phyloP scores from a whole-genome alignment of 2,888 invertebrate genomes.

The Acleris sparsana region DNA sequence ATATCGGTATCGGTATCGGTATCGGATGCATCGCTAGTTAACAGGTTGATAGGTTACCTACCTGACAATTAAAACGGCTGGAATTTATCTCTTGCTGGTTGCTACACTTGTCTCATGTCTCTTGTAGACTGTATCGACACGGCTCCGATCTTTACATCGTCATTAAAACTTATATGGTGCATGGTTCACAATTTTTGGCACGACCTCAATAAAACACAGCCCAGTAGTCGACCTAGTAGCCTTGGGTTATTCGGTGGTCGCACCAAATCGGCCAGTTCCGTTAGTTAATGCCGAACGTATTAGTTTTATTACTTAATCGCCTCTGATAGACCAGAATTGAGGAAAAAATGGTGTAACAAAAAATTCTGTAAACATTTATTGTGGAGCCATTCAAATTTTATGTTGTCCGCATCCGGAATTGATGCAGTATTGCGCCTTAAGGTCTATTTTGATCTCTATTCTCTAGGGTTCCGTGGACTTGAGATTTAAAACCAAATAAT shows the following conservation, averaged over 20 bases:
- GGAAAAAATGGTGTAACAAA: conserved; percentile 44
- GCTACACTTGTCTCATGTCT: too few relatives aligned
- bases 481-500: neutral
- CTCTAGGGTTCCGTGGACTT: neutral
- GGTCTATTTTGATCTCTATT: conserved; percentile 3
- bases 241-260: conserved; percentile 46
- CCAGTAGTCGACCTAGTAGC: conserved; percentile 35
- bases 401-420: conserved; percentile 36
- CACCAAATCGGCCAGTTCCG: conserved; percentile 66
- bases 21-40: too few relatives aligned
- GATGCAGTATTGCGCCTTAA: conserved; percentile 21
- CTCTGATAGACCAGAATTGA: conserved; percentile 58
- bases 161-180: neutral
- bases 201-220: neutral
- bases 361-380: conserved; percentile 38
- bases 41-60: too few relatives aligned
- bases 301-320: conserved; percentile 74
- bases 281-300: conserved; percentile 64
- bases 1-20: too few relatives aligned
- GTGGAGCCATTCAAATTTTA: conserved; percentile 33
- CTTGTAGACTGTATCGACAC: too few relatives aligned
- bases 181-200: neutral
- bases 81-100: too few relatives aligned
- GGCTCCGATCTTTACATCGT: too few relatives aligned
- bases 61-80: too few relatives aligned